A percentile compares a stretch with the other conserved stretches of the same genome.
phyloP scores from a whole-genome alignment of 2,888 invertebrate genomes.

The Podabrus alpinus region DNA sequence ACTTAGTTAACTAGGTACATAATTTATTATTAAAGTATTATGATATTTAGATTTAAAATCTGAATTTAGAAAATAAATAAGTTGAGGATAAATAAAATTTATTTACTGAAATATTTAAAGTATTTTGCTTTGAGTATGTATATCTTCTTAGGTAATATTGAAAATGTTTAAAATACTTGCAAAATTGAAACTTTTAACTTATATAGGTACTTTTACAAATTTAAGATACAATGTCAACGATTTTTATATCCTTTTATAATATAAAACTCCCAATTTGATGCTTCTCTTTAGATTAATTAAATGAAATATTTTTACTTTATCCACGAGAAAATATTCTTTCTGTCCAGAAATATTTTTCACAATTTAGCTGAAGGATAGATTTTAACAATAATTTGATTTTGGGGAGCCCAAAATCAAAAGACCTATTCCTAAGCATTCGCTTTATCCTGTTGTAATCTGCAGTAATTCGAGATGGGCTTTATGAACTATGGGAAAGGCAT shows the following conservation, averaged over 20 bases:
- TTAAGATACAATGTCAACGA: neutral
- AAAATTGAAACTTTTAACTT: neutral
- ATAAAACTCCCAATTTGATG: neutral
- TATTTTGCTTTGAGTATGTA: neutral
- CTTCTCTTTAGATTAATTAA: neutral
- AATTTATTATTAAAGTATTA: too few relatives aligned
- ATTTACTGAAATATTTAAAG: neutral
- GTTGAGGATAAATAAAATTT: neutral
- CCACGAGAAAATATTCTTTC: too few relatives aligned
- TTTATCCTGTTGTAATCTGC: too few relatives aligned
- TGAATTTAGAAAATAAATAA: neutral
- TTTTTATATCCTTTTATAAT: neutral
- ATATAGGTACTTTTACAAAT: neutral
- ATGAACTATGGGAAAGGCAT: too few relatives aligned
- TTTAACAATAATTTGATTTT: too few relatives aligned
- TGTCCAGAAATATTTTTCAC: too few relatives aligned
- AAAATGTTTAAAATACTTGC: neutral
- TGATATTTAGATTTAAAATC: neutral
- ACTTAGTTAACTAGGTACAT: neutral
- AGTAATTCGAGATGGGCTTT: too few relatives aligned
- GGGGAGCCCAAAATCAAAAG: too few relatives aligned
- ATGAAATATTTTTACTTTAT: too few relatives aligned
- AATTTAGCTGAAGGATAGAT: too few relatives aligned
- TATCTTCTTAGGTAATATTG: neutral
- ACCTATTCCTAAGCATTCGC: too few relatives aligned